A percentile compares a stretch with the other conserved stretches of the same genome.
Evolutionary conservation across 2,888 invertebrate genomes (phyloP).

Genomic region (Amiota mariae): DNA sequence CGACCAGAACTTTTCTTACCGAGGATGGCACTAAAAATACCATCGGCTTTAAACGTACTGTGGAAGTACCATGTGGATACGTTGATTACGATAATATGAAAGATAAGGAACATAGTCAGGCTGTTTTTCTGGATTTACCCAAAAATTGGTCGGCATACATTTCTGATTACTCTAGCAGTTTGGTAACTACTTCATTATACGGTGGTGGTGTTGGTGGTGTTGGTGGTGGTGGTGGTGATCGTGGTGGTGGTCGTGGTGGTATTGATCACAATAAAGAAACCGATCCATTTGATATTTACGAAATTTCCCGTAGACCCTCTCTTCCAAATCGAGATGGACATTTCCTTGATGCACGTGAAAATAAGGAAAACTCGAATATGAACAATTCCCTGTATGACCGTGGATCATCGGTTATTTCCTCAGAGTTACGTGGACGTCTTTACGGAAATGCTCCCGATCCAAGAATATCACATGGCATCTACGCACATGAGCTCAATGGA

Average conservation of each 20-base stretch:
- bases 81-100: slow-evolving; percentile 73
- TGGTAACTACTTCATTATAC: slow-evolving; percentile 17
- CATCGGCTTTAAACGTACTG: neutral
- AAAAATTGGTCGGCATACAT: no score
- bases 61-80: slow-evolving; percentile 66
- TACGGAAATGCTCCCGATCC: slow-evolving; percentile 69
- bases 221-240: no score
- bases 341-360: no score
- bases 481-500: slow-evolving; percentile 65
- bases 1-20: slow-evolving; percentile 18
- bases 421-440: slow-evolving; percentile 71
- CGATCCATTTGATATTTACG: slow-evolving; percentile 72
- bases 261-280: slow-evolving; percentile 33
- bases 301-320: slow-evolving; percentile 64
- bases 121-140: slow-evolving; percentile 33
- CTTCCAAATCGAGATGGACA: no score
- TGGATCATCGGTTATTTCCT: slow-evolving; percentile 68
- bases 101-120: slow-evolving; percentile 63
- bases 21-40: slow-evolving; percentile 36
- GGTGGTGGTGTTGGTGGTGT: no score
- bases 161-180: slow-evolving; percentile 19
- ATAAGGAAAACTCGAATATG: slow-evolving; percentile 42
- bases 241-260: no score
- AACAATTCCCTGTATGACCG: slow-evolving; percentile 52
- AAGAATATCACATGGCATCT: slow-evolving; percentile 71